phyloP scores from a whole-genome alignment of 1,140 invertebrate species.

The Prorops nasuta region DNA sequence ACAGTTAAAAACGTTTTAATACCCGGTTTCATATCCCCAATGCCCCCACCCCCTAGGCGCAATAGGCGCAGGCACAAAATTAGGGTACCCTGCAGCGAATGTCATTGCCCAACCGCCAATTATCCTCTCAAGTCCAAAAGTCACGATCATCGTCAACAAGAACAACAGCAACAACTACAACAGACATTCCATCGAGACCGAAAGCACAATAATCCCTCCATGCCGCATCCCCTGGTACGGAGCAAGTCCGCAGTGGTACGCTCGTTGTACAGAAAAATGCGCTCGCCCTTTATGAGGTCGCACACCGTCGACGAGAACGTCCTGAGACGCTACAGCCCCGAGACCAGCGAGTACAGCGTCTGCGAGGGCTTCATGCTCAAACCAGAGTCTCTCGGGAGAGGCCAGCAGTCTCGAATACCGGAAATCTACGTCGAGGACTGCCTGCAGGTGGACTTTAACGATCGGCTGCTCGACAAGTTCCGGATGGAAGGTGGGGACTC shows the following conservation, averaged over 20 bases:
- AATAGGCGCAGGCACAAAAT: conserved; percentile 56
- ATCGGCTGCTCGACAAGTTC: conserved; percentile 42
- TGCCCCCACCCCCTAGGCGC: conserved; percentile 52
- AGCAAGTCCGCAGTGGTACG: conserved; percentile 58
- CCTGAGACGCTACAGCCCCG: conserved; percentile 47
- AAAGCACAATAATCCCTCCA: conserved; percentile 49
- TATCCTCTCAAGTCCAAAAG: conserved; percentile 31
- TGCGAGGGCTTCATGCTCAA: conserved; percentile 43
- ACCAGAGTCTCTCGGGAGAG: conserved; percentile 31
- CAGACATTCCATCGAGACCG: conserved; percentile 27
- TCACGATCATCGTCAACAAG: conserved; percentile 10
- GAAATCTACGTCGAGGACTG: conserved; percentile 51
- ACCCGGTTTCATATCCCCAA: conserved; percentile 56
- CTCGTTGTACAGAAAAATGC: conserved; percentile 55
- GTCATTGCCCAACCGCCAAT: conserved; percentile 46
- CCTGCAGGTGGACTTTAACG: conserved; percentile 42
- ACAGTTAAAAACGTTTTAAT: conserved; percentile 58
- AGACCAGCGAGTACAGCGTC: conserved; percentile 49
- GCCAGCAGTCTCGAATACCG: conserved; percentile 39
- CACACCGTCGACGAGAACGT: conserved; percentile 53
- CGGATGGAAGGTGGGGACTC: no score
- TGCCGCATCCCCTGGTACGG: conserved; percentile 54
- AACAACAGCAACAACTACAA: conserved; percentile 26
- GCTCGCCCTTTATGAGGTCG: conserved; percentile 52
- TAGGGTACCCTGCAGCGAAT: conserved; percentile 56